Evolutionary conservation across 2,113 vertebrate species (phyloP).

Genomic region (Trinectes maculatus): DNA sequence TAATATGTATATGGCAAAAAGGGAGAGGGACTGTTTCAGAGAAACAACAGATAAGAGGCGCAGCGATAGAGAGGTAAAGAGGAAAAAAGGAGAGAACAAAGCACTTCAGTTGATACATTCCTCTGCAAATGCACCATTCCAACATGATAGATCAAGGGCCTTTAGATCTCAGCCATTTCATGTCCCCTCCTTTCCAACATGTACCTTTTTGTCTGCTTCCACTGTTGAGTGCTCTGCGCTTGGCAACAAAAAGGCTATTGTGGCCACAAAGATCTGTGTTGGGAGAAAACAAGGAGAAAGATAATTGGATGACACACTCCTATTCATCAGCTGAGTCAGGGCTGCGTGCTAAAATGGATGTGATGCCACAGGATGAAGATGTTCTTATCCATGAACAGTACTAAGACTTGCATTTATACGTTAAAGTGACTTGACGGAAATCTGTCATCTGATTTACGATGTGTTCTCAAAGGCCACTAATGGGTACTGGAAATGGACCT

Average conservation of each 20-base stretch:
- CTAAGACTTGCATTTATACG: constrained; percentile 12
- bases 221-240: constrained; percentile 92
- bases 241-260: constrained; percentile 95
- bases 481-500: not conserved
- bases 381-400: constrained; percentile 15
- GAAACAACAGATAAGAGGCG: constrained; percentile 6
- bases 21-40: not conserved
- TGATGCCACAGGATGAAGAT: constrained; percentile 2
- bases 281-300: constrained; percentile 68
- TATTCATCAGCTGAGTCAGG: constrained; percentile 55
- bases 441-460: constrained; percentile 6
- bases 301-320: constrained; percentile 66
- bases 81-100: constrained; percentile 20
- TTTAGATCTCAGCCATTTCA: constrained; percentile 71
- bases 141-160: constrained; percentile 58
- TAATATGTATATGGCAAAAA: not conserved
- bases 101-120: constrained; percentile 61
- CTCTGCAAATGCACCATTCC: constrained; percentile 73
- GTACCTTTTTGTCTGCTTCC: constrained; percentile 98
- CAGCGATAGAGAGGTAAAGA: not conserved
- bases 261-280: constrained; percentile 95
- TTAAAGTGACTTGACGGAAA: constrained; percentile 10
- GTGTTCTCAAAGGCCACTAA: constrained; percentile 8
- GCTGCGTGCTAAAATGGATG: constrained; percentile 35
- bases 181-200: constrained; percentile 52